Percentiles rank a stretch among this genome's conserved stretches.
These are phyloP conservation scores for Coecobrya sp. DNA, from an alignment of 2,888 invertebrate genomes.

Conservation along the genomic window DNA sequence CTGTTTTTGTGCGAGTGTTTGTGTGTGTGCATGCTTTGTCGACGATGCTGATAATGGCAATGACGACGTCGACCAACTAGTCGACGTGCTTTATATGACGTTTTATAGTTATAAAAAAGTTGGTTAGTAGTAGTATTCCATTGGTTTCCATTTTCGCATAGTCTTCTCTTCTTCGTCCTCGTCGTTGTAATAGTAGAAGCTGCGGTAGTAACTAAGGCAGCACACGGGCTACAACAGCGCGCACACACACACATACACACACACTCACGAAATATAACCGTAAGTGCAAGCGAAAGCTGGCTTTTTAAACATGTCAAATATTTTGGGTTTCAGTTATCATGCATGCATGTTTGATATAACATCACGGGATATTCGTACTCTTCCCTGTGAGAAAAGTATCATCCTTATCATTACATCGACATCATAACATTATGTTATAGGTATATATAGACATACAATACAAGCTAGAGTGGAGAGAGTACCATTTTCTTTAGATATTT, in stretches of 20 bases:
- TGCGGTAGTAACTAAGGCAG: neutral
- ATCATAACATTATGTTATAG: neutral
- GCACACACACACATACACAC: too few relatives aligned
- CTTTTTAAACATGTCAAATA: conserved; percentile 1
- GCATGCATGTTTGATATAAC: neutral
- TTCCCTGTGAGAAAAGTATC: neutral
- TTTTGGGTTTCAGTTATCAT: neutral
- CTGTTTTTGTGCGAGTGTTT: conserved; percentile 30
- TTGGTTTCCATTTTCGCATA: neutral
- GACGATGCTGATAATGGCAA: conserved; percentile 55
- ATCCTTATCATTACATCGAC: neutral
- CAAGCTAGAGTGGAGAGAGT: neutral
- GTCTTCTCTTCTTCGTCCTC: neutral
- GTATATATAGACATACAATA: neutral
- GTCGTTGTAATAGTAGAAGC: neutral
- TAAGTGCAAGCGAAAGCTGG: conserved; percentile 6
- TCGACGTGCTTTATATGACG: conserved; percentile 36
- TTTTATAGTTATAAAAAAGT: conserved; percentile 18
- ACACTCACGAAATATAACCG: too few relatives aligned
- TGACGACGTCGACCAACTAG: conserved; percentile 45
- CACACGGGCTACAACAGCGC: neutral
- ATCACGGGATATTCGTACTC: neutral
- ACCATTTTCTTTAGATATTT: neutral
- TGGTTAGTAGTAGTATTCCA: conserved; percentile 18
- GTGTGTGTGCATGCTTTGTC: conserved; percentile 24